A percentile compares a stretch with the other conserved stretches of the same genome.
Evolutionary conservation across 1,140 invertebrate species (phyloP).

Genomic region (Schlechtendalia chinensis): DNA sequence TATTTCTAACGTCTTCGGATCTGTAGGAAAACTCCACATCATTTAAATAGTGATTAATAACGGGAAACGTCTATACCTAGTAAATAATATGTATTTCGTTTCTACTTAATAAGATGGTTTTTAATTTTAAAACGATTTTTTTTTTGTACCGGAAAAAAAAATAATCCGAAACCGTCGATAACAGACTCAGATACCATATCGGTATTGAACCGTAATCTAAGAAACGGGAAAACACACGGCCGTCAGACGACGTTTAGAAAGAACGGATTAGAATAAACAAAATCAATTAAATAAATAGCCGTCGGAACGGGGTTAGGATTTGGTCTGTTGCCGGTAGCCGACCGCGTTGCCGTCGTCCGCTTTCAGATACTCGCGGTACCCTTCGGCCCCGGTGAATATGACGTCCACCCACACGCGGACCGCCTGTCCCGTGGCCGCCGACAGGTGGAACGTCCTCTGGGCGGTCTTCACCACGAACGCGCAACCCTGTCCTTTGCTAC

Average conservation of each 20-base stretch:
- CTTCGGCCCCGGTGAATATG: constrained; percentile 84
- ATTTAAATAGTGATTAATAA: no score
- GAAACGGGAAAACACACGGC: neutral
- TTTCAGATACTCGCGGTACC: constrained; percentile 73
- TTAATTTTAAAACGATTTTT: no score
- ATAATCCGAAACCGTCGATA: no score
- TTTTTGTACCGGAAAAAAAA: no score
- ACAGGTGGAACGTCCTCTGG: constrained; percentile 83
- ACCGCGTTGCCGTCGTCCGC: constrained; percentile 29
- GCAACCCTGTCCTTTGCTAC: constrained; percentile 86
- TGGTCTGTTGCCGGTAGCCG: neutral
- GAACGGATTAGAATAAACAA: neutral
- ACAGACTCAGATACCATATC: no score
- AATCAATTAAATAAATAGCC: neutral
- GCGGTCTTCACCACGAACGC: constrained; percentile 96
- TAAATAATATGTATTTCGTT: no score
- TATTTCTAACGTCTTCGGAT: no score
- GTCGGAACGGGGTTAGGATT: neutral
- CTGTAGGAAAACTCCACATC: no score
- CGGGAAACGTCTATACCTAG: no score
- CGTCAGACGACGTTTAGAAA: neutral
- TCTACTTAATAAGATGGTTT: no score
- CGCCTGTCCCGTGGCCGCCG: constrained; percentile 89
- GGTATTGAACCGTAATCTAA: no score
- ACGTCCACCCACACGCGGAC: constrained; percentile 98